phyloP scores from a whole-genome alignment of 2,797 vertebrate species.

The Synanceia verrucosa region DNA sequence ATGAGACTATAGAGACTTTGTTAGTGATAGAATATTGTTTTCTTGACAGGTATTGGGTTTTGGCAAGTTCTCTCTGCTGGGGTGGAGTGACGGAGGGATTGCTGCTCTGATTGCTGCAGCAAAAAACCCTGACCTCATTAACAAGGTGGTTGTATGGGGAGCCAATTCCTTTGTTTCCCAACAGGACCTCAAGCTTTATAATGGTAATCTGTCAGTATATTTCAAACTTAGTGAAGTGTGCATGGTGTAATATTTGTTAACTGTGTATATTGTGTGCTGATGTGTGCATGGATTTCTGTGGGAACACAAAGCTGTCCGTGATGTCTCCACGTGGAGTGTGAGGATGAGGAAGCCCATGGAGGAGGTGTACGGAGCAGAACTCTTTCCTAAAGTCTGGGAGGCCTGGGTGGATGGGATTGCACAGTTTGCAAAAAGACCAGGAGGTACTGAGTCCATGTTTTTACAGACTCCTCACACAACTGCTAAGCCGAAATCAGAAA shows the following conservation, averaged over 20 bases:
- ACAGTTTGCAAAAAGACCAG: conserved; percentile 77
- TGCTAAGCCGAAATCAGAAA: not conserved
- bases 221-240: not conserved
- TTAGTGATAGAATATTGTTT: not conserved
- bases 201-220: conserved; percentile 70
- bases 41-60: conserved; percentile 83
- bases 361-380: conserved; percentile 86
- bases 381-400: conserved; percentile 85
- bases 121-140: conserved; percentile 80
- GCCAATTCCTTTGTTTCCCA: conserved; percentile 85
- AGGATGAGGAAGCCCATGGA: conserved; percentile 87
- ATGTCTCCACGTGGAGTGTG: conserved; percentile 89
- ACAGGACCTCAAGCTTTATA: conserved; percentile 85
- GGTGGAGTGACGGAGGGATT: conserved; percentile 94
- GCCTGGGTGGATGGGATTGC: conserved; percentile 88
- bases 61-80: conserved; percentile 87
- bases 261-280: not conserved
- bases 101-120: conserved; percentile 89
- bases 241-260: not conserved
- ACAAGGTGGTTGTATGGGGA: conserved; percentile 90
- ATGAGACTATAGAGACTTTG: not conserved
- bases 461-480: not conserved
- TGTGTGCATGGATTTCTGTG: not conserved
- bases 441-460: conserved; percentile 75
- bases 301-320: conserved; percentile 81